Evolutionary conservation across 2,113 vertebrate species (phyloP), one percentile per base, ranked within the genome.

Genomic region (Bufo gargarizans): DNA sequence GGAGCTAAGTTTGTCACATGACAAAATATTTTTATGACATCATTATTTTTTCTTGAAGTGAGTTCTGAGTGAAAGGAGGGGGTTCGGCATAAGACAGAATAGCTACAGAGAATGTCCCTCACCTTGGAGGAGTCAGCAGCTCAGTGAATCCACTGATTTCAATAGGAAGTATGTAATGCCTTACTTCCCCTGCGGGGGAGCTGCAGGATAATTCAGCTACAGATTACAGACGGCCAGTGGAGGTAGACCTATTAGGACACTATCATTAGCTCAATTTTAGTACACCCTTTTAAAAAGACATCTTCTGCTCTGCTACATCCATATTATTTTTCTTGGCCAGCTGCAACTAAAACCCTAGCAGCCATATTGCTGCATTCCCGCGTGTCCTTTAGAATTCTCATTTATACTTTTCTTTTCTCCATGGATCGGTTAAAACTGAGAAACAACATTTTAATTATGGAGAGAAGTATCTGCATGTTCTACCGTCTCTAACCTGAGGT

Each of bases 401-500:
- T 14, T 71, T 71, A 43, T 13, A 71, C 33, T 43, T 45, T n/a
- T 13, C 4, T 71, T 71, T 5, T 0, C 11, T 0, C 45, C 47
- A 22, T 11, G 14, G 67, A 67, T 8, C 3, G 9, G 22, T 72
- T 87, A 72, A 80, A 33, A 61, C 20, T 19, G 22, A n/a, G 61
- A n/a, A 53, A 43, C 2, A 77, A 83, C 14, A 47, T 47, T 65
- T 10, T 76, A 76, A 65, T 76, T 88, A 67, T 17, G 10, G 13
- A 0, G 11, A 45, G 2, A 20, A 50, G 33, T 53, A 76, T 76
- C 63, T n/a, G 3, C 45, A 55, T 7, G 22, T 72, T 49, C 61
- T 0, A 9, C 77, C 67, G 87, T 12, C 20, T 88, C 6, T 77
- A 83, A 77, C 80, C 81, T 22, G 49, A 76, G 77, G 59, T 76